Evolutionary conservation across 2,888 invertebrate genomes (phyloP).

Genomic region (Oligia latruncula): DNA sequence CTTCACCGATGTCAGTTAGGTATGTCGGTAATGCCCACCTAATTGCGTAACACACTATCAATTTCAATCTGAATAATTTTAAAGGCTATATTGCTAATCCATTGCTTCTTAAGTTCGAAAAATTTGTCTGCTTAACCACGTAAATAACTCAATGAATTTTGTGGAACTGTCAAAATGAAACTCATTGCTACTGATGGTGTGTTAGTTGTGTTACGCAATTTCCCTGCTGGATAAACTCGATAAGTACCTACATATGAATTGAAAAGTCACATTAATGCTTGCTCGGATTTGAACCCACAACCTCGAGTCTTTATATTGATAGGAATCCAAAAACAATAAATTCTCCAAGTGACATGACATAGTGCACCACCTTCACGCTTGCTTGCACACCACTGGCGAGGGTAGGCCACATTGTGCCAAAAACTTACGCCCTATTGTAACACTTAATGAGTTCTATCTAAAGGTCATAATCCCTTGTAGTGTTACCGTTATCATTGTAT

Average conservation of each 20-base stretch:
- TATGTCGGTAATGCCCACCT: too few species aligned
- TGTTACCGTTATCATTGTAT: conserved; percentile 68
- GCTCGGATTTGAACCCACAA: neutral
- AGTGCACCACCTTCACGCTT: conserved; percentile 70
- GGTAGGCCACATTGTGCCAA: conserved; percentile 60
- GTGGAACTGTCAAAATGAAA: too few species aligned
- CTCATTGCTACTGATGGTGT: too few species aligned
- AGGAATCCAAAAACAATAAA: conserved; percentile 22
- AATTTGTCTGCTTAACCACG: too few species aligned
- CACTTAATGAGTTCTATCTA: neutral
- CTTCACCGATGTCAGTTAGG: too few species aligned
- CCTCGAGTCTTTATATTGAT: neutral
- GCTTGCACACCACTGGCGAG: conserved; percentile 66
- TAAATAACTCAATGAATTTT: too few species aligned
- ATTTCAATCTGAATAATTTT: too few species aligned
- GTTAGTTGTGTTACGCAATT: too few species aligned
- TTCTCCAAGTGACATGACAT: conserved; percentile 23
- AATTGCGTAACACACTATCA: too few species aligned
- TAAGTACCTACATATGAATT: neutral
- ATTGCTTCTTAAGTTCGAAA: too few species aligned
- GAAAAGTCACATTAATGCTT: neutral
- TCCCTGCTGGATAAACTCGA: neutral
- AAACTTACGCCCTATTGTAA: conserved; percentile 35
- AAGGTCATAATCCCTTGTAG: conserved; percentile 52
- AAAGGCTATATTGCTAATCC: too few species aligned